Evolutionary conservation across 2,888 invertebrate species (phyloP), one percentile per base, ranked within the genome.

Genomic region (Julus scandinavius): DNA sequence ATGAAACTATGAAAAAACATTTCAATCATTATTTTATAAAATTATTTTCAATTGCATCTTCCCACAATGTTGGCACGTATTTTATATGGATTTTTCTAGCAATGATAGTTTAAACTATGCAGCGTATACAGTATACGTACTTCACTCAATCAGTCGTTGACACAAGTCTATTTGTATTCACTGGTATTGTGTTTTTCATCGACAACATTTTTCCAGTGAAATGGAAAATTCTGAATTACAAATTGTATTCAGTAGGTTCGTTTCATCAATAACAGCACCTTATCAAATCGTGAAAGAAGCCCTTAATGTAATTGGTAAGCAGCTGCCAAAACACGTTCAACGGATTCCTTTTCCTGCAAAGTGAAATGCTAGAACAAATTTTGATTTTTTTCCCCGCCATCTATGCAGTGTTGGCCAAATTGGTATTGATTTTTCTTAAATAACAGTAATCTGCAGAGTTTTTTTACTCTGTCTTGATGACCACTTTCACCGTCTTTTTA

Each of bases 341-440:
- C 9, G 72, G 72, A 11, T 72, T 45, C 45, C 7, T 72, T 72
- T 72, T 11, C 29, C 6, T 29, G 3, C 63, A 63, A 63, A 63
- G 63, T 29, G 72, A 72, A 72, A 20, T 20, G 72, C 72, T 72
- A 20, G 72, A 72, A 72, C 72, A 72, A 63, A 63, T 63, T 63
- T 63, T 63, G 63, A 63, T 20, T 72, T 72, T 72, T 72, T 72
- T 72, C 7, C 29, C 72, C 11, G 9, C 72, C 72, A 72, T 72
- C 72, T 29, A 72, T 72, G 20, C 20, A 72, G 29, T 72, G 72
- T 72, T 72, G 72, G 20, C 72, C 29, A 72, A 72, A 72, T 72
- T 72, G 72, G 72, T 72, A 72, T 72, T 72, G 72, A 72, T 72
- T 72, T 63, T 72, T 72, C 72, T 72, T 72, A 72, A 72, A 72